phyloP scores from a whole-genome alignment of 2,888 invertebrate genomes.

The Periphyllus acericola region DNA sequence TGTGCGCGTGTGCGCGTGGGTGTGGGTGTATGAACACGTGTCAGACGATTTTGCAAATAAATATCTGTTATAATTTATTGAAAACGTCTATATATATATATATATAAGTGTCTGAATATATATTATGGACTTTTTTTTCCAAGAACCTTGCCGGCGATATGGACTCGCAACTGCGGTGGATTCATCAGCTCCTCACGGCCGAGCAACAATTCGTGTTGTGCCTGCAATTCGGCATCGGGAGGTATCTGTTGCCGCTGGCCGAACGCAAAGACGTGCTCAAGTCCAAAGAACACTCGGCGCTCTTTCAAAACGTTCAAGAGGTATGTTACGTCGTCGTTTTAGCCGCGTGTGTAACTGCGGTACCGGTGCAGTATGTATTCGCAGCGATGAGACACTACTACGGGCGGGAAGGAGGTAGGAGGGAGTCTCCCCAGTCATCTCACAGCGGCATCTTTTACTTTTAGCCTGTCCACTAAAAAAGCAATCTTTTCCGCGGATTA shows the following conservation, averaged over 20 bases:
- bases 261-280: constrained; percentile 82
- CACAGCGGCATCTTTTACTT: too few relatives aligned
- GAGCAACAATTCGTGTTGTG: constrained; percentile 84
- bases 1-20: too few relatives aligned
- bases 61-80: too few relatives aligned
- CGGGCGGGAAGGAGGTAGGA: too few relatives aligned
- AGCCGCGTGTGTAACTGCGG: too few relatives aligned
- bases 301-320: constrained; percentile 89
- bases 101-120: too few relatives aligned
- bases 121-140: not conserved
- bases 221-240: constrained; percentile 80
- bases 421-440: too few relatives aligned
- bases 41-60: not conserved
- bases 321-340: constrained; percentile 65
- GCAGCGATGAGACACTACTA: not conserved
- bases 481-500: too few relatives aligned
- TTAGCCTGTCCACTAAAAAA: too few relatives aligned
- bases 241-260: constrained; percentile 80
- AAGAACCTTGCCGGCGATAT: constrained; percentile 64
- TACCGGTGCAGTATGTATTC: not conserved
- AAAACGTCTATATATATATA: too few relatives aligned
- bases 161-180: constrained; percentile 74
- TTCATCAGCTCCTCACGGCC: constrained; percentile 79
- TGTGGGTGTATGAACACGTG: too few relatives aligned
- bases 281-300: constrained; percentile 79